Percentiles rank a stretch among this genome's conserved stretches.
Conservation (phyloP, 2,888 invertebrate genomes). For the Lapara coniferarum region DNA sequence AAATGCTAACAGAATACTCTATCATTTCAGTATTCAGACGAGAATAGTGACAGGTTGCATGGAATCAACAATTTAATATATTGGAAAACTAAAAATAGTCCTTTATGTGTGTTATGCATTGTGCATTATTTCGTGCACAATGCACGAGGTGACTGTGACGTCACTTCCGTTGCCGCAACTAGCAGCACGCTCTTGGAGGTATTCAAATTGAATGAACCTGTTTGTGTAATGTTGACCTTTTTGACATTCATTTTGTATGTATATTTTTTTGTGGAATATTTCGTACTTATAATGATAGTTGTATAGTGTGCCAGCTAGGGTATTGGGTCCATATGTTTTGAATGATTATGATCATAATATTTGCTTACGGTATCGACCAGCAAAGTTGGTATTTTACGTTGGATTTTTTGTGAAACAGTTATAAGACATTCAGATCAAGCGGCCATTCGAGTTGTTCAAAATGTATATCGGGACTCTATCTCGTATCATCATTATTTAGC, state of each 20-base stretch:
- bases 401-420: too few species aligned
- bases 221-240: slow-evolving; percentile 21
- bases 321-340: too few species aligned
- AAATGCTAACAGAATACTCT: neutral
- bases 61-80: slow-evolving; percentile 7
- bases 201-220: slow-evolving; percentile 11
- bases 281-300: too few species aligned
- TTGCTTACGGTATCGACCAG: too few species aligned
- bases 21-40: slow-evolving; percentile 22
- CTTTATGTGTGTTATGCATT: slow-evolving; percentile 36
- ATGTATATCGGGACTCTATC: too few species aligned
- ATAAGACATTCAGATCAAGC: too few species aligned
- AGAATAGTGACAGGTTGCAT: slow-evolving; percentile 5
- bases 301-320: too few species aligned
- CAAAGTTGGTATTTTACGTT: too few species aligned
- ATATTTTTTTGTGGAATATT: neutral
- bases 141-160: slow-evolving; percentile 69
- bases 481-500: too few species aligned
- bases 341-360: too few species aligned
- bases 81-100: slow-evolving; percentile 45
- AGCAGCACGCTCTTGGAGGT: slow-evolving; percentile 28
- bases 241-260: neutral
- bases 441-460: too few species aligned
- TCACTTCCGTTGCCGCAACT: slow-evolving; percentile 61
- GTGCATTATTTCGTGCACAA: slow-evolving; percentile 55